Base-by-base conservation (phyloP, 2,797 vertebrate species). In the Thaleichthys pacificus region DNA sequence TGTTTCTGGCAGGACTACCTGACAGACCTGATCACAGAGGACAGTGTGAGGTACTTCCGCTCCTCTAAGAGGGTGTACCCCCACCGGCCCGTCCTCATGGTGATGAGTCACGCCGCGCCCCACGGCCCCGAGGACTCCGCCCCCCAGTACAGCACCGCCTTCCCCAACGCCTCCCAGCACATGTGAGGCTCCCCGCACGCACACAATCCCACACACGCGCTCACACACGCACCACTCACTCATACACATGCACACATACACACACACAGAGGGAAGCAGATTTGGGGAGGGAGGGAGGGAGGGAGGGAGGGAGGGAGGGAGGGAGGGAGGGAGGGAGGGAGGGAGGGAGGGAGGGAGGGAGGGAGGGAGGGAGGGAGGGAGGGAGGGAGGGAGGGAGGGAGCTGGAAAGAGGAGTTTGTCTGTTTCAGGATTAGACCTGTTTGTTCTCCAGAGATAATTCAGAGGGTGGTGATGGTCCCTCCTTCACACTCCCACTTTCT, bases 91-190 rank as follows among this genome's bases (percentile, higher is more conserved):
- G 94, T 99, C 0, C 78, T 98, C 79, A 96, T 99, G 96, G 95
- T 99, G 70, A 89, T 99, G 86, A 98, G 97, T 83, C 97, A 99
- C 1, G 95, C 96, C 0, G 97, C 97, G 0, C 97, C 96, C 19
- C 97, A 99, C 0, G 97, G 96, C 38, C 96, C 96, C 0, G 96
- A 98, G 70, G 96, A 97, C 85, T 94, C 97, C 0, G 96, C 97
- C 0, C 97, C 97, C 1, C 96, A 98, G 78, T 98, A 95, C 86
- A 95, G 96, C 15, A 88, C 90, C 4, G 93, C 96, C 79, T 98
- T 99, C 86, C 93, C 95, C 82, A 98, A 99, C 1, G 96, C 97
- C 0, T 99, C 97, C 0, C 96, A 98, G 77, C 97, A 99, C 93
- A 99, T 99, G 97, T 98, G 91, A 93, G 97, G 68, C 3, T 63